phyloP scores from a whole-genome alignment of 1,140 invertebrate genomes.

The Musca vetustissima region DNA sequence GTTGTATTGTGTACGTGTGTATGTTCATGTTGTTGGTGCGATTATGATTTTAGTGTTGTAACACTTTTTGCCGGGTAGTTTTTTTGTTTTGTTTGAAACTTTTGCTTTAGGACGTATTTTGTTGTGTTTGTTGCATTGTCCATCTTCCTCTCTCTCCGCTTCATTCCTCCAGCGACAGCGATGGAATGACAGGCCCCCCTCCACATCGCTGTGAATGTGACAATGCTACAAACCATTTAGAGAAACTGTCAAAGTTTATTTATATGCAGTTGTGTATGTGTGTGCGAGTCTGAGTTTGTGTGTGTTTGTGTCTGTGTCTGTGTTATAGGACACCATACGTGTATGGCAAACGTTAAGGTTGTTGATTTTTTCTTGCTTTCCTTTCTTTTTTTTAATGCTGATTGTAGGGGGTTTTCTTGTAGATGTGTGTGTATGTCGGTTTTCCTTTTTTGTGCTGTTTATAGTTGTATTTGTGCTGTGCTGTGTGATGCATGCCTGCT shows the following conservation, averaged over 20 bases:
- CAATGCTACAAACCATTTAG: conserved; percentile 8
- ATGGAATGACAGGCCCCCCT: not conserved
- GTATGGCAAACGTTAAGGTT: too few species aligned
- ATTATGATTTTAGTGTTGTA: too few species aligned
- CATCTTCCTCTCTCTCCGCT: not conserved
- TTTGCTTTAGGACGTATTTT: conserved; percentile 16
- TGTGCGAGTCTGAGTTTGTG: too few species aligned
- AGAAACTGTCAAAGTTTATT: conserved; percentile 11
- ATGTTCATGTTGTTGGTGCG: not conserved
- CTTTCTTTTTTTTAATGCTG: too few species aligned
- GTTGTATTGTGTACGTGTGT: not conserved
- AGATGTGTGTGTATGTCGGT: not conserved
- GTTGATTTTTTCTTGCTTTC: too few species aligned
- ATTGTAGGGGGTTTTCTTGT: not conserved
- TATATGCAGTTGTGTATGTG: too few species aligned
- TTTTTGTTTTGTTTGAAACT: conserved; percentile 9
- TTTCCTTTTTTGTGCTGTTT: not conserved
- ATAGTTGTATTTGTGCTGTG: too few species aligned
- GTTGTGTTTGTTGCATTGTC: conserved; percentile 9
- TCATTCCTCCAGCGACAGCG: not conserved
- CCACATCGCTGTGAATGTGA: not conserved
- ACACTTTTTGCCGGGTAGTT: too few species aligned
- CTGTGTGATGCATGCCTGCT: too few species aligned
- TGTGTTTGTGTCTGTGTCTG: too few species aligned
- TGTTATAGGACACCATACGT: too few species aligned